Evolutionary conservation across 53 echinoderm and acorn worm genomes (phyloP), one percentile per base, ranked within the genome.

Genomic region (Stichopus horrens): DNA sequence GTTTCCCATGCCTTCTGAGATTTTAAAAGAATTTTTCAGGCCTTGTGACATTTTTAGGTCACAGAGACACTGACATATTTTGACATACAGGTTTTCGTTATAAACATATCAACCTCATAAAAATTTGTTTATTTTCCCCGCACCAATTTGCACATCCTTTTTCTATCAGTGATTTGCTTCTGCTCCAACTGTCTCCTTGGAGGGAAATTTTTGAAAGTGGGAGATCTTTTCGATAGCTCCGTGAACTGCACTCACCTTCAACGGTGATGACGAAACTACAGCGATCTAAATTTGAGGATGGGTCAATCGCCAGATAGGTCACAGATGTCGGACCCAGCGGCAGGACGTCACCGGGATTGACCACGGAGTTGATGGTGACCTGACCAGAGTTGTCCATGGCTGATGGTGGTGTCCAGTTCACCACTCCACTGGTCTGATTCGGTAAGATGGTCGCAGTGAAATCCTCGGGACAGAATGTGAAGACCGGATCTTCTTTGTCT

Each of bases 311-410:
- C 11, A 92, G 88, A 58, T 88, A 84, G 5, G 91, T 94, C 68
- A 94, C 92, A 4, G 76, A 13, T 7, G 74, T 74, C 2, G 81
- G 13, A 23, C 94, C 94, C 19, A 90, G 74, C 8, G 7, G 21
- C 76, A 94, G 91, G 4, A 8, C 67, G 52, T 83, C 90, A 4
- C 94, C 92, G 7, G 94, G 86, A 18, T 86, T 57, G 13, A 71
- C 75, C 79, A 77, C 89, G 1, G 94, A 92, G 7, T 73, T 77
- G 8, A 94, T 22, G 3, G 91, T 92, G 23, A 89, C 75, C 21
- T n/a, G 13, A 4, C 91, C 89, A 0, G 88, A 81, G 77, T 94
- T 90, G 74, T 94, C 94, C 9, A 86, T 92, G 60, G 91, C 94
- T 19, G 75, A 11, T 2, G 94, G 89, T 5, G 77, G 59, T 0